phyloP scores from a whole-genome alignment of 1,140 invertebrate species.

The Spodoptera frugiperda region DNA sequence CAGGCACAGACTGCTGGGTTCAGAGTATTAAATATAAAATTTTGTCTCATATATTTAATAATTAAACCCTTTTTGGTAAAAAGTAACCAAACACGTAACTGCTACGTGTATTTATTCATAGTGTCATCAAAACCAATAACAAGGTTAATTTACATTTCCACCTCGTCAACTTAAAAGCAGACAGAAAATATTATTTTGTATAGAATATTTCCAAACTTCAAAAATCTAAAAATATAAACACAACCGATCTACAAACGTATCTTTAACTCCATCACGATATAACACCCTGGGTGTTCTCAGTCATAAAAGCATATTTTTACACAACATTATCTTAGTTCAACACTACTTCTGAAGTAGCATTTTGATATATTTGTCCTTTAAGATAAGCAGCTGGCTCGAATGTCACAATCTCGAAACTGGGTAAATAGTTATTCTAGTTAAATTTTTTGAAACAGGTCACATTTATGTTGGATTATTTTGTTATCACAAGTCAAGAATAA shows the following conservation, averaged over 20 bases:
- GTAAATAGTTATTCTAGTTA: conserved; percentile 19
- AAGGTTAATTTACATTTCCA: no score
- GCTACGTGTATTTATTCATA: no score
- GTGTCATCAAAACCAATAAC: no score
- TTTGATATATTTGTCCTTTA: conserved; percentile 65
- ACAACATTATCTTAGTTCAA: conserved; percentile 65
- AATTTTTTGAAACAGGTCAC: neutral
- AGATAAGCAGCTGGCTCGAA: conserved; percentile 55
- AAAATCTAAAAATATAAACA: neutral
- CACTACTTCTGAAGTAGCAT: conserved; percentile 75
- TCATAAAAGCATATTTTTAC: conserved; percentile 67
- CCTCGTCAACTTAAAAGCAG: no score
- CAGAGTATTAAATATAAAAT: no score
- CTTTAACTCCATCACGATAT: neutral
- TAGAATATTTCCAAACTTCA: no score
- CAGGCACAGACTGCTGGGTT: neutral
- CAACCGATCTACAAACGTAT: neutral
- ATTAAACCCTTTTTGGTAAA: no score
- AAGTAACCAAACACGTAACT: no score
- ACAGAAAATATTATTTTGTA: no score
- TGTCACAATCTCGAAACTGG: conserved; percentile 13
- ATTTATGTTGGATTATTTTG: no score
- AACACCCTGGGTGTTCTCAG: conserved; percentile 61
- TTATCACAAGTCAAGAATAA: no score
- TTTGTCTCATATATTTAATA: no score